Evolutionary conservation across 2,888 invertebrate species (phyloP).

Genomic region (Chymomyza fuscimana): DNA sequence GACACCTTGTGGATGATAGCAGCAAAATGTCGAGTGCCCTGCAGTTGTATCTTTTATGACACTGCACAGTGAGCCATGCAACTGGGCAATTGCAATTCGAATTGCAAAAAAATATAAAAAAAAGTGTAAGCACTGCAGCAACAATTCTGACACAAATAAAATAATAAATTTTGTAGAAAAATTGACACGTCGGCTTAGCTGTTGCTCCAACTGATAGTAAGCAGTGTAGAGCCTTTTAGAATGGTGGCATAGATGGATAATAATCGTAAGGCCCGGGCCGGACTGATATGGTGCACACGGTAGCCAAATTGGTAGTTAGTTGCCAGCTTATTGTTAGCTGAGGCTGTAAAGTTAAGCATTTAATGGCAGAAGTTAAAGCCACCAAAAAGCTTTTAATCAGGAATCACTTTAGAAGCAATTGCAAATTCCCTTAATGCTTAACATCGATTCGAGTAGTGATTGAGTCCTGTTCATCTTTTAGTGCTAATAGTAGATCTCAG

Average conservation of each 20-base stretch:
- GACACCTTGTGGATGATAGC: slow-evolving; percentile 58
- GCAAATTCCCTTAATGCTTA: no score
- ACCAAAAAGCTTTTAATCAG: slow-evolving; percentile 30
- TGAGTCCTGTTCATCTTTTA: no score
- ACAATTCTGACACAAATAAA: slow-evolving; percentile 71
- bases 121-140: slow-evolving; percentile 66
- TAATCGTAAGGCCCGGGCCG: background rate
- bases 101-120: slow-evolving; percentile 29
- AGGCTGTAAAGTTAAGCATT: slow-evolving; percentile 69
- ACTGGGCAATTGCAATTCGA: slow-evolving; percentile 48
- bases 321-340: slow-evolving; percentile 48
- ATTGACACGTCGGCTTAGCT: slow-evolving; percentile 73
- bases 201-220: slow-evolving; percentile 24
- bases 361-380: slow-evolving; percentile 70
- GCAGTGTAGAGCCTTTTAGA: background rate
- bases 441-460: no score
- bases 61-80: slow-evolving; percentile 14
- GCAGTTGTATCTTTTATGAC: slow-evolving; percentile 25
- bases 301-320: slow-evolving; percentile 69
- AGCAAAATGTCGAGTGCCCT: slow-evolving; percentile 55
- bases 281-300: slow-evolving; percentile 38
- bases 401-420: no score
- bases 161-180: slow-evolving; percentile 71
- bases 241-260: background rate
- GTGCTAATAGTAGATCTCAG: no score